Conservation (phyloP, 1,140 invertebrate species). For the Drosophila pseudoobscura region DNA sequence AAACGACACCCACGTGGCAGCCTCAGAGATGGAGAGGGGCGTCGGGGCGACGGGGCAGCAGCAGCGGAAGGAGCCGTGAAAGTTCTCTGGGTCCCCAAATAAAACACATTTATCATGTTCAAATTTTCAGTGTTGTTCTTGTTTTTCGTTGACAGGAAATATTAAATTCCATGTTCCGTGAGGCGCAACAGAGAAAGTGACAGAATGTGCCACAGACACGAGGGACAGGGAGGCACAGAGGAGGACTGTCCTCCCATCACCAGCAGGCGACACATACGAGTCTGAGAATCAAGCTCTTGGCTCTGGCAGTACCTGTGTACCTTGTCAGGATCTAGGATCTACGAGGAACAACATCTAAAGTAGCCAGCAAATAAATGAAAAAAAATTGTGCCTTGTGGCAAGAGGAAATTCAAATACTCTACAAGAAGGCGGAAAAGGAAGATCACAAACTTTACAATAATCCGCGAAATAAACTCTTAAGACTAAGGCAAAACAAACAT, state of each 20-base stretch:
- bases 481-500: too few relatives aligned
- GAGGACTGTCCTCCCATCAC: background rate
- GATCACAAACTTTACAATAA: too few relatives aligned
- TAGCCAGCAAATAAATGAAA: slow-evolving; percentile 23
- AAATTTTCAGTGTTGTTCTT: slow-evolving; percentile 38
- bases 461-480: too few relatives aligned
- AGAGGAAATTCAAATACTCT: background rate
- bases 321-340: slow-evolving; percentile 13
- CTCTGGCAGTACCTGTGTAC: slow-evolving; percentile 1
- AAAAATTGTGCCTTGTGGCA: background rate
- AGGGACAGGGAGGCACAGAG: slow-evolving; percentile 6
- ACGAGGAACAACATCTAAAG: slow-evolving; percentile 1
- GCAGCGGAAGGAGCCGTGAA: slow-evolving; percentile 4
- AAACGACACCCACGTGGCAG: slow-evolving; percentile 49
- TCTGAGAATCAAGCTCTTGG: slow-evolving; percentile 20
- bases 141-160: slow-evolving; percentile 51
- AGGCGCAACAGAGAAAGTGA: slow-evolving; percentile 61
- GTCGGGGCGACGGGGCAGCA: background rate
- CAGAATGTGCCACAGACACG: slow-evolving; percentile 15
- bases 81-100: slow-evolving; percentile 20
- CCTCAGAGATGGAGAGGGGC: slow-evolving; percentile 11
- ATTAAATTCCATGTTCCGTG: slow-evolving; percentile 71
- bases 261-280: slow-evolving; percentile 3
- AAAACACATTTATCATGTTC: slow-evolving; percentile 62
- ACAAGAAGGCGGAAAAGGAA: too few relatives aligned